phyloP scores from a whole-genome alignment of 2,113 vertebrate genomes.

The Crotalus horridus region DNA sequence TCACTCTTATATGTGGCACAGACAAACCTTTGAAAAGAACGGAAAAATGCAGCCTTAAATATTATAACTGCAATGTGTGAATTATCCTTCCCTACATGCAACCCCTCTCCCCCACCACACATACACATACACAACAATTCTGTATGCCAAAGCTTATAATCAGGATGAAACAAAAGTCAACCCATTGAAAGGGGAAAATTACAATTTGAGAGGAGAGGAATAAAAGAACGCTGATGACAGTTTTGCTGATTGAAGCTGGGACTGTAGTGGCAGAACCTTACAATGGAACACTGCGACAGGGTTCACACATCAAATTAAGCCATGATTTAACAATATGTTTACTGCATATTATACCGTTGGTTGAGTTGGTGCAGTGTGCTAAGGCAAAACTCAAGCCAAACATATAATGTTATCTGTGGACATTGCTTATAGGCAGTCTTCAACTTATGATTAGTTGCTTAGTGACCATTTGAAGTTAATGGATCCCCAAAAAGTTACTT shows the following conservation, averaged over 20 bases:
- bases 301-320: background rate
- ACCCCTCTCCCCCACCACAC: background rate
- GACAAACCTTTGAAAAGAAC: slow-evolving; percentile 67
- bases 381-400: background rate
- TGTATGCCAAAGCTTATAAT: slow-evolving; percentile 53
- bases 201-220: slow-evolving; percentile 20
- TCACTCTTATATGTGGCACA: slow-evolving; percentile 52
- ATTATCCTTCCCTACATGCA: slow-evolving; percentile 23
- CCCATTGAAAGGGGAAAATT: slow-evolving; percentile 36
- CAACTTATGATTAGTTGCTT: background rate
- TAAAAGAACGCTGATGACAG: slow-evolving; percentile 14
- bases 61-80: slow-evolving; percentile 53
- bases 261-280: background rate
- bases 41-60: slow-evolving; percentile 59
- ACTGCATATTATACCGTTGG: background rate
- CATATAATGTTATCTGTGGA: background rate
- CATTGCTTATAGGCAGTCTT: background rate
- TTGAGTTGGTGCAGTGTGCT: background rate
- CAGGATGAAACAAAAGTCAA: slow-evolving; percentile 47
- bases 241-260: slow-evolving; percentile 9
- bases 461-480: background rate
- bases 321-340: background rate
- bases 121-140: slow-evolving; percentile 7
- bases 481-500: background rate
- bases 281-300: background rate